Evolutionary conservation across 2,113 vertebrate species (phyloP).

Genomic region (Callithrix jacchus): DNA sequence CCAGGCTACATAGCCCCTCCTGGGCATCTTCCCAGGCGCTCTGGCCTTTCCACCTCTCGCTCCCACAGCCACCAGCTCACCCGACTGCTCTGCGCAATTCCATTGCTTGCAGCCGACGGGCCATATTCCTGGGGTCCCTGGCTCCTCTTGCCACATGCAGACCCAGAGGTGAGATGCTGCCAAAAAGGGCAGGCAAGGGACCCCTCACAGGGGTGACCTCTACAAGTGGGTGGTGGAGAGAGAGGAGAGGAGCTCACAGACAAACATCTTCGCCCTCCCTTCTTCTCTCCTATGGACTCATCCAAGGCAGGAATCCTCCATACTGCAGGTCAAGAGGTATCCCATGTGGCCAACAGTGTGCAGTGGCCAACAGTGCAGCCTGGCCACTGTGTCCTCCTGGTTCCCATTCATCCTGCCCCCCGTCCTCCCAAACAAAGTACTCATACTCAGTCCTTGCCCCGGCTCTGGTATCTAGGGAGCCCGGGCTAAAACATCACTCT

Average conservation of each 20-base stretch:
- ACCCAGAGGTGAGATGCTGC: not conserved
- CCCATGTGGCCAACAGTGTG: not conserved
- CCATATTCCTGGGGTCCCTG: not conserved
- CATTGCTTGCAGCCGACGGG: too few relatives aligned
- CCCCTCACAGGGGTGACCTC: rapidly evolving
- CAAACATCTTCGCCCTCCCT: not conserved
- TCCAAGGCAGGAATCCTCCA: too few relatives aligned
- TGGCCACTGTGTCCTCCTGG: rapidly evolving
- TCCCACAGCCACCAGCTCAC: too few relatives aligned
- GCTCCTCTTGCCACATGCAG: not conserved
- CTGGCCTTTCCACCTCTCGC: not conserved
- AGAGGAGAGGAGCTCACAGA: not conserved
- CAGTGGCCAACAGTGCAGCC: too few relatives aligned
- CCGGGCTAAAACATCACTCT: not conserved
- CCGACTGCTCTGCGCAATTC: rapidly evolving
- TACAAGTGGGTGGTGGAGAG: not conserved
- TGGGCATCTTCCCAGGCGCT: not conserved
- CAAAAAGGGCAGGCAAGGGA: not conserved
- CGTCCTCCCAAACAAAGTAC: not conserved
- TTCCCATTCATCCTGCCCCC: not conserved
- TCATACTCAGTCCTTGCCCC: not conserved
- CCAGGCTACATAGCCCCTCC: rapidly evolving
- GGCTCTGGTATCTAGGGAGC: not conserved
- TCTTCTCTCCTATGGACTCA: not conserved
- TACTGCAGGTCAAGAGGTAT: not conserved